phyloP scores from a whole-genome alignment of 2,797 vertebrate species.

The Protosalanx chinensis region DNA sequence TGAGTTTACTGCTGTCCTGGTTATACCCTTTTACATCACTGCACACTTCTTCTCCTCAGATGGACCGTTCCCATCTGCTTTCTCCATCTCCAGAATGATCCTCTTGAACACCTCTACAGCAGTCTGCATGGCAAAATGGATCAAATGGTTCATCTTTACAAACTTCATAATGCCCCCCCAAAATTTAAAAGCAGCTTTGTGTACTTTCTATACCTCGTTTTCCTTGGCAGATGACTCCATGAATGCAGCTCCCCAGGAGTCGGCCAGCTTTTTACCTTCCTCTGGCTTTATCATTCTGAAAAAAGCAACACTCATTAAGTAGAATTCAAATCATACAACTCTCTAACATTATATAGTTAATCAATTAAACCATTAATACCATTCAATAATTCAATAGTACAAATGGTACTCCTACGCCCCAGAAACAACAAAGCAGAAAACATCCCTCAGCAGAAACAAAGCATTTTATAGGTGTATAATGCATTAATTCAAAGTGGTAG shows the following conservation, averaged over 20 bases:
- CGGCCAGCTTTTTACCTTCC: slow-evolving; percentile 84
- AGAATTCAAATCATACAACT: not conserved
- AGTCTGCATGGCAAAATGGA: slow-evolving; percentile 60
- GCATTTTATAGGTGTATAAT: not conserved
- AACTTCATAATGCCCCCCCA: not conserved
- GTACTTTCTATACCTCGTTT: slow-evolving; percentile 73
- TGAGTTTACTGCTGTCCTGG: slow-evolving; percentile 59
- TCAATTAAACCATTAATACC: not conserved
- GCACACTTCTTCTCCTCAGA: slow-evolving; percentile 74
- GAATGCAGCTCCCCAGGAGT: slow-evolving; percentile 83
- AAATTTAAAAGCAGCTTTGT: not conserved
- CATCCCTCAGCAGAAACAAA: not conserved
- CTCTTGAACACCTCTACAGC: slow-evolving; percentile 82
- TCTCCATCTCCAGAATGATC: slow-evolving; percentile 85
- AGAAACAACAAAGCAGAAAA: not conserved
- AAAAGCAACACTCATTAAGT: not conserved
- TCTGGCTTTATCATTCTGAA: slow-evolving; percentile 79
- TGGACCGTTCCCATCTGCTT: slow-evolving; percentile 75
- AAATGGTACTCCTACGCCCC: not conserved
- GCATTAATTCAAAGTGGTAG: not conserved
- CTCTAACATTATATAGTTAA: not conserved
- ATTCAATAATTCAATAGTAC: not conserved
- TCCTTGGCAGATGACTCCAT: slow-evolving; percentile 87
- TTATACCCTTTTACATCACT: slow-evolving; percentile 70
- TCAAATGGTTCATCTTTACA: not conserved